Base-by-base conservation (phyloP, 2,888 invertebrate species). In the Cataglyphis cursor region DNA sequence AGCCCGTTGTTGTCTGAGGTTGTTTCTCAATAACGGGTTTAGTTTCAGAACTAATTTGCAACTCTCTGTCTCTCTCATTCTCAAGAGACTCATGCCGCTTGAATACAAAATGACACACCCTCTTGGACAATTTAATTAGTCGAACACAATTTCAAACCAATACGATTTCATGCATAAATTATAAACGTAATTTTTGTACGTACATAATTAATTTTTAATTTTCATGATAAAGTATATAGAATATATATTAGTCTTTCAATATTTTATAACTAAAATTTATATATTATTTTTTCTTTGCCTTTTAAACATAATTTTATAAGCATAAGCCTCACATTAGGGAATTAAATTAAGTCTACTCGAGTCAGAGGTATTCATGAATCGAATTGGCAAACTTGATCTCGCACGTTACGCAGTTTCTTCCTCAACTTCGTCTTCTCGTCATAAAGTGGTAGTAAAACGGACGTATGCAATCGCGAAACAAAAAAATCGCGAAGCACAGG, bases 1-100 rank as follows among this genome's bases (percentile, higher is more conserved):
- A 41, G 48, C 31, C 59, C 44, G 10, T 59, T 38, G 41, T 31
- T 59, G 31, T 21, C 18, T 15, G 38, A 59, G 44, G 31, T 21
- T 15, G 18, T 59, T 72, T 61, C 74, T 35, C 74, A 44, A 80
- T 73, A 59, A 59, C 41, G 28, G 8, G 65, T 59, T 18, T 24
- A 80, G 74, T 48, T 48, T 28, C 59, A 59, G 59, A 80, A 80
- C 59, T 80, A 80, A 80, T 73, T 73, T 80, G 74, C 35, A 59
- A 74, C 18, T 31, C 48, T 48, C 48, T 48, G 18, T 48, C 5
- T 18, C 5, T 12, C 41, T 9, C 8, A n/a, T 8, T 72, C 35
- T 80, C 74, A 59, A 80, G 78, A 80, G 74, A 12, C 12, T 51
- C 73, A 28, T 54, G 18, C 73, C 28, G n/a, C 54, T 72, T 44